Percentiles rank a stretch among this genome's conserved stretches.
These are phyloP conservation scores for Gordius sp. DNA, from an alignment of 2,888 invertebrate species.

Conservation along the genomic window DNA sequence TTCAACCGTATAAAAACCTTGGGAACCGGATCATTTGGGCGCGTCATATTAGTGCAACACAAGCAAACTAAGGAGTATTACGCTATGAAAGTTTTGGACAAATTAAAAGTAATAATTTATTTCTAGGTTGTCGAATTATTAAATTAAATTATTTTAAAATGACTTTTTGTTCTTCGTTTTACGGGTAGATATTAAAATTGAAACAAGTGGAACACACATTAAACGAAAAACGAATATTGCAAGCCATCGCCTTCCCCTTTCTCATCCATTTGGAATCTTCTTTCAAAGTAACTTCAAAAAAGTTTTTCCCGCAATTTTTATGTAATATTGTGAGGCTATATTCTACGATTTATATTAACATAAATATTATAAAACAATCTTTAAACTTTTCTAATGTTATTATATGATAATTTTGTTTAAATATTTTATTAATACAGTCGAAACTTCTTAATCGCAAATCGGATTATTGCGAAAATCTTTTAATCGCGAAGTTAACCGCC, in stretches of 20 bases:
- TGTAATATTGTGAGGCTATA: too few species aligned
- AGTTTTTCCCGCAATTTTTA: too few species aligned
- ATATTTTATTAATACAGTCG: too few species aligned
- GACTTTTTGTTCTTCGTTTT: not conserved
- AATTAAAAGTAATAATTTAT: conserved; percentile 60
- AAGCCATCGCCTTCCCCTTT: conserved; percentile 96
- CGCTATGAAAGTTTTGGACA: conserved; percentile 99
- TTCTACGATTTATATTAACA: too few species aligned
- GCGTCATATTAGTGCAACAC: conserved; percentile 98
- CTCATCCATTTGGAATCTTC: conserved; percentile 90
- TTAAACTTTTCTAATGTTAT: too few species aligned
- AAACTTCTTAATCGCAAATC: too few species aligned
- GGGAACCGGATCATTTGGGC: conserved; percentile 92
- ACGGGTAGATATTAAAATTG: conserved; percentile 41
- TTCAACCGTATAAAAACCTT: conserved; percentile 95
- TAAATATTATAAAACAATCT: too few species aligned
- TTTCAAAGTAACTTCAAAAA: conserved; percentile 49
- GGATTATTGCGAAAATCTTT: too few species aligned
- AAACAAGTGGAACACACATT: conserved; percentile 98
- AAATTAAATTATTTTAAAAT: not conserved
- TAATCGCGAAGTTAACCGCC: too few species aligned
- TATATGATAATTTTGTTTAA: too few species aligned
- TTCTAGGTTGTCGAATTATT: not conserved
- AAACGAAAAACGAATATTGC: conserved; percentile 92
- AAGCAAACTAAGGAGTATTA: conserved; percentile 84